phyloP scores from a whole-genome alignment of 1,140 invertebrate species.

The Nomia melanderi region DNA sequence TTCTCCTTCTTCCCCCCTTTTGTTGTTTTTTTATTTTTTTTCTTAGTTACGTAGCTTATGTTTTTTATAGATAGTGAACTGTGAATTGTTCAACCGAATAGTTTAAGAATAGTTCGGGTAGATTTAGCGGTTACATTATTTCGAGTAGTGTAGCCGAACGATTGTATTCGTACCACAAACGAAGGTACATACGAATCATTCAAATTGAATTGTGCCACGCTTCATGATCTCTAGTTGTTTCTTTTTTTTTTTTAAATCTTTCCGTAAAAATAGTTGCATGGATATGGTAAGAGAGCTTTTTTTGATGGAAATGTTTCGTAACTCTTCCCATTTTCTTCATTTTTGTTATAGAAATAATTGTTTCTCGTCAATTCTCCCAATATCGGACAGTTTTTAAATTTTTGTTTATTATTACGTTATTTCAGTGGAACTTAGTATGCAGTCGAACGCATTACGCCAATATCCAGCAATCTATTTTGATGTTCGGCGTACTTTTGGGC shows the following conservation, averaged over 20 bases:
- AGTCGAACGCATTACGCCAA: conserved; percentile 83
- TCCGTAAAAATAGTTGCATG: conserved; percentile 21
- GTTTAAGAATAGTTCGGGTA: neutral
- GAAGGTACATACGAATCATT: too few species aligned
- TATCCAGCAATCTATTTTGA: conserved; percentile 87
- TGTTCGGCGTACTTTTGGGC: conserved; percentile 87
- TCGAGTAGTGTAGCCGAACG: neutral
- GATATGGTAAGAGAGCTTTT: neutral
- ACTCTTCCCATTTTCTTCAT: neutral
- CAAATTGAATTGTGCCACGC: neutral
- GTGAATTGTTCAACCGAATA: neutral
- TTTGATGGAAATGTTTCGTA: neutral
- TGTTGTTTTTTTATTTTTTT: too few species aligned
- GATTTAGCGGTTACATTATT: neutral
- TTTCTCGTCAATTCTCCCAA: neutral
- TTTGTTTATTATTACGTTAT: conserved; percentile 37
- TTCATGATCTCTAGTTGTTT: too few species aligned
- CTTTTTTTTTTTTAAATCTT: neutral
- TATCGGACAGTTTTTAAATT: neutral
- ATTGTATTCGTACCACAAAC: neutral
- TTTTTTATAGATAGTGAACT: neutral
- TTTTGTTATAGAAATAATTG: neutral
- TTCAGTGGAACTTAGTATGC: conserved; percentile 87
- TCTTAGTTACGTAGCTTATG: conserved; percentile 12
- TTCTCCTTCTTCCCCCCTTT: too few species aligned